A percentile compares a stretch with the other conserved stretches of the same genome.
These are phyloP conservation scores for Synanceia verrucosa DNA, from an alignment of 2,797 vertebrate species.

Conservation along the genomic window DNA sequence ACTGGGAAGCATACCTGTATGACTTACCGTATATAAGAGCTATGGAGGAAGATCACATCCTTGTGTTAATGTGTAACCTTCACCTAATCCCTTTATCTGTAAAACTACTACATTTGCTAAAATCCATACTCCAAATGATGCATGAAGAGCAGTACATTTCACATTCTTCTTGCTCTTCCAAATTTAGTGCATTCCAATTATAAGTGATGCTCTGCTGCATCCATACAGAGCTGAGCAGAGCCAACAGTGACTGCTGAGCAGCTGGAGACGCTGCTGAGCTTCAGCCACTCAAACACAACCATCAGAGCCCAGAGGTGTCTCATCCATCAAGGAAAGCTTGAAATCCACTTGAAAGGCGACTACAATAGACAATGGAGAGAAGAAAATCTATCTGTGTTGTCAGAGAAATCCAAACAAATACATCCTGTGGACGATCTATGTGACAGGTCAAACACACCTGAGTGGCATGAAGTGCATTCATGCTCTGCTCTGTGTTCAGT, in stretches of 20 bases:
- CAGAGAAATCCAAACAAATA: slow-evolving; percentile 16
- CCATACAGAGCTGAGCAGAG: background rate
- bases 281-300: slow-evolving; percentile 7
- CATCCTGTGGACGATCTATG: background rate
- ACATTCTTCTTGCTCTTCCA: background rate
- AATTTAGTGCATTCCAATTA: background rate
- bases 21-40: background rate
- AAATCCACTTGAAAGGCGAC: slow-evolving; percentile 12
- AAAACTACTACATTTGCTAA: background rate
- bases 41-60: background rate
- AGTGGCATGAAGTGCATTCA: background rate
- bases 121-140: background rate
- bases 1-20: background rate
- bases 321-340: slow-evolving; percentile 9
- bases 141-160: background rate
- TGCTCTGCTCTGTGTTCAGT: background rate
- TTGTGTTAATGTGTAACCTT: background rate
- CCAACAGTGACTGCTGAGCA: background rate
- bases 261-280: slow-evolving; percentile 1
- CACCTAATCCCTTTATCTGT: background rate
- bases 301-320: background rate
- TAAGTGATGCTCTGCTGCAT: background rate
- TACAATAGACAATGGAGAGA: slow-evolving; percentile 3
- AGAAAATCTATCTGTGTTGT: slow-evolving; percentile 11
- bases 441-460: background rate